Evolutionary conservation across 2,797 vertebrate genomes (phyloP).

Genomic region (Neosilurus hyrtlii): DNA sequence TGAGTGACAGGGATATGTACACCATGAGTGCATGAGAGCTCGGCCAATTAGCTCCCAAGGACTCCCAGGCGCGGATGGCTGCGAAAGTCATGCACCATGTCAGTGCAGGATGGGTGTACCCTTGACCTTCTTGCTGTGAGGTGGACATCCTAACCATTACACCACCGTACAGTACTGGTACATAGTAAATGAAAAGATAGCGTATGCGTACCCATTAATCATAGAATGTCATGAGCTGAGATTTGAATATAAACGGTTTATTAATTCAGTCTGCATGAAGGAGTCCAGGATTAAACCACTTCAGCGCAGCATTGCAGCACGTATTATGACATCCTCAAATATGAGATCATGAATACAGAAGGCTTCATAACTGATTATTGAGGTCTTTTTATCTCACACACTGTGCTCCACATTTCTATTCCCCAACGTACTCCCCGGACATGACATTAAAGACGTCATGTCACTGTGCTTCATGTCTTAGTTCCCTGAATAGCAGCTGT

Average conservation of each 20-base stretch:
- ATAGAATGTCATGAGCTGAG: neutral
- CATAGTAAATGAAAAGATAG: no score
- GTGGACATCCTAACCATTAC: no score
- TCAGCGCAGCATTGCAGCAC: neutral
- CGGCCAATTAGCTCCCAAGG: no score
- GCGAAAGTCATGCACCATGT: no score
- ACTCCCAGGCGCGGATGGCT: no score
- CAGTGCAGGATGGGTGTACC: no score
- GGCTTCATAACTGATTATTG: neutral
- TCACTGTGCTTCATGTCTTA: constrained; percentile 1
- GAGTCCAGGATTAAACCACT: neutral
- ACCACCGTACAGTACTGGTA: no score
- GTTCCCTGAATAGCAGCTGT: constrained; percentile 12
- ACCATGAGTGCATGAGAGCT: no score
- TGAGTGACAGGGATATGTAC: no score
- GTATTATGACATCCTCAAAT: neutral
- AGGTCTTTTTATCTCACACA: constrained; percentile 23
- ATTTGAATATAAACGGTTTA: neutral
- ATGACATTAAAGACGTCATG: constrained; percentile 20
- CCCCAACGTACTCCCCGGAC: neutral
- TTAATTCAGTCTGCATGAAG: neutral
- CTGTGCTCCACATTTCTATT: constrained; percentile 20
- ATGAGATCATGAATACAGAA: neutral
- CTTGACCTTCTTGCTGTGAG: no score
- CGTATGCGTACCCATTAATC: neutral